Conservation (phyloP, 2,113 vertebrate genomes). For the Ifrita kowaldi region DNA sequence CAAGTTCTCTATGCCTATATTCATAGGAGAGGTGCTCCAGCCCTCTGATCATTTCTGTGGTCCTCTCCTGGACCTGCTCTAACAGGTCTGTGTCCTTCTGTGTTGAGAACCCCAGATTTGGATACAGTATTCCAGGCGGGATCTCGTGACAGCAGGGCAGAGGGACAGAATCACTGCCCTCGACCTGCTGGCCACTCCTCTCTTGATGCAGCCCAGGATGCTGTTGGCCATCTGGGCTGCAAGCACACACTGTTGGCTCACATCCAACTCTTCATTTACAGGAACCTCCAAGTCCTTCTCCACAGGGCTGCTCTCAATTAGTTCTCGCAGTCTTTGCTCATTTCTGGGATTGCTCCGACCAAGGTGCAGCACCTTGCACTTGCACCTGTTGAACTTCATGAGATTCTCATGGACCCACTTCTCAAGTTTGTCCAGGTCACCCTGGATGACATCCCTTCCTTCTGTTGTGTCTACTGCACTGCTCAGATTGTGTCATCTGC, state of each 20-base stretch:
- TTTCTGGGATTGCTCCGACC: fast-evolving
- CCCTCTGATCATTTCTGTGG: not conserved
- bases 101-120: not conserved
- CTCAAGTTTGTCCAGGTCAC: not conserved
- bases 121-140: not conserved
- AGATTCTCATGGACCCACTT: not conserved
- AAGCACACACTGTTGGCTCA: not conserved
- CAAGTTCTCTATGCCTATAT: not conserved
- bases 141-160: not conserved
- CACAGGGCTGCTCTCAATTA: not conserved
- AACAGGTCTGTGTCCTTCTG: not conserved
- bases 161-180: not conserved
- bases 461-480: not conserved
- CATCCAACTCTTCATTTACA: not conserved
- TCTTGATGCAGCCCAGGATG: not conserved
- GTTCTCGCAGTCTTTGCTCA: not conserved
- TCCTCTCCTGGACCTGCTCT: not conserved
- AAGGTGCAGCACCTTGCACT: not conserved
- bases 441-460: not conserved
- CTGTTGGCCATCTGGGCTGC: not conserved
- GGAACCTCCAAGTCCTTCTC: not conserved
- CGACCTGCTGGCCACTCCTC: not conserved
- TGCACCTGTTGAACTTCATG: not conserved
- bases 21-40: not conserved
- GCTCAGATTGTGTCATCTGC: not conserved